These are phyloP conservation scores for Limnephilus rhombicus DNA, from an alignment of 2,888 invertebrate genomes.

Conservation along the genomic window DNA sequence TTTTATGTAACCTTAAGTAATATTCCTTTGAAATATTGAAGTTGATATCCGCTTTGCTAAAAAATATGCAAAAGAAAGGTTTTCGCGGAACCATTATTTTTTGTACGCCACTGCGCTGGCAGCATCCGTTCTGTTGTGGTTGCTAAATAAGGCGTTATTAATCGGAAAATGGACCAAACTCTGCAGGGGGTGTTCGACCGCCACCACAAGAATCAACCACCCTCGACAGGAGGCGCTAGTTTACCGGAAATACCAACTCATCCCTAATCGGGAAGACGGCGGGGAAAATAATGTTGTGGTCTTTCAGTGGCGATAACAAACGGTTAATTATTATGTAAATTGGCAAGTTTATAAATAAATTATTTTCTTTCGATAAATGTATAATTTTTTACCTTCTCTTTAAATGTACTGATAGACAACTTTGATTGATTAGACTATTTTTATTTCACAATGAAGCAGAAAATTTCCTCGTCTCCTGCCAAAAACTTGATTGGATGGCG, in stretches of 20 bases:
- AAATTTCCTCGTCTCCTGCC: too few relatives aligned
- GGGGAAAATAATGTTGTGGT: not conserved
- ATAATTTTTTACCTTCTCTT: not conserved
- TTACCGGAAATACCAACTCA: slow-evolving; percentile 8
- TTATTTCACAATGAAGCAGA: too few relatives aligned
- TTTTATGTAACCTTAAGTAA: too few relatives aligned
- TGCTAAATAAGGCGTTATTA: slow-evolving; percentile 62
- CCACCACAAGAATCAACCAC: not conserved
- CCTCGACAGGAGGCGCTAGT: not conserved
- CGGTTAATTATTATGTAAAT: not conserved
- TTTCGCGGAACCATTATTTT: not conserved
- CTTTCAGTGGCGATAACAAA: not conserved
- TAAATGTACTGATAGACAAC: too few relatives aligned
- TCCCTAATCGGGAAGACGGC: not conserved
- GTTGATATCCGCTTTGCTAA: too few relatives aligned
- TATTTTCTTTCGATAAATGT: not conserved
- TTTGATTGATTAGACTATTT: too few relatives aligned
- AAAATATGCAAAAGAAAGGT: too few relatives aligned
- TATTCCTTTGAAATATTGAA: too few relatives aligned
- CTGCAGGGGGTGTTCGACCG: slow-evolving; percentile 9
- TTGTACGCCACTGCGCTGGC: slow-evolving; percentile 37
- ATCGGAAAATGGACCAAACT: slow-evolving; percentile 54
- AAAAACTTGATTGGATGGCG: too few relatives aligned
- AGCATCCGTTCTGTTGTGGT: slow-evolving; percentile 54
- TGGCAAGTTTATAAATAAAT: not conserved